Conservation (phyloP, 2,797 vertebrate species). For the Vireo griseus region DNA sequence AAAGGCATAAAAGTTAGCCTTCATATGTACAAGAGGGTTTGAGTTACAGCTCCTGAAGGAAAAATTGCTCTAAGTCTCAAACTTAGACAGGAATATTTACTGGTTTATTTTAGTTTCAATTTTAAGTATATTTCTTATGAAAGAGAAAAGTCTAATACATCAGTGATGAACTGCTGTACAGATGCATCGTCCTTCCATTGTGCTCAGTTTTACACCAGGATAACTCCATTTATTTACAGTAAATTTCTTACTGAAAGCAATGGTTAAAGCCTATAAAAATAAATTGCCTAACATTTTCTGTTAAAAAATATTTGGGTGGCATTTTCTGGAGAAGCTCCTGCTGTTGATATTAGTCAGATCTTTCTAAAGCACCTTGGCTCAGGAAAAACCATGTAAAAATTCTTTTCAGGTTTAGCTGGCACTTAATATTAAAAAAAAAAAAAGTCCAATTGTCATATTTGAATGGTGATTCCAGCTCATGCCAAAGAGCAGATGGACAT, state of each 20-base stretch:
- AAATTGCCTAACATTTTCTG: not conserved
- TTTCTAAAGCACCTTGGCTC: not conserved
- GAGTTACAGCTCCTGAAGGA: constrained; percentile 7
- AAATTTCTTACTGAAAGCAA: not conserved
- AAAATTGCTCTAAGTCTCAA: constrained; percentile 1
- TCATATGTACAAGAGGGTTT: not conserved
- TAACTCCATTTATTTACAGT: not conserved
- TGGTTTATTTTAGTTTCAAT: not conserved
- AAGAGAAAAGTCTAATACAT: not conserved
- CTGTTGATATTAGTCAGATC: not conserved
- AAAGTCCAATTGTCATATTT: not conserved
- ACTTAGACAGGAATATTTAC: not conserved
- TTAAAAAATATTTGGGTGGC: not conserved
- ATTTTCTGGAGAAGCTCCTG: not conserved
- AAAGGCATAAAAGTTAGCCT: not conserved
- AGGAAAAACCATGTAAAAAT: not conserved
- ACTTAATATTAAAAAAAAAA: not conserved
- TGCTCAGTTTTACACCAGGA: not conserved
- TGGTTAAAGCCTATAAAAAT: not conserved
- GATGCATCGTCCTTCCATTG: not conserved
- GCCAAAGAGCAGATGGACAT: not conserved
- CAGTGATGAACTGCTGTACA: not conserved
- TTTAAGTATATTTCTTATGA: not conserved
- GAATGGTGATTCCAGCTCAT: not conserved
- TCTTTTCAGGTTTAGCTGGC: not conserved